Evolutionary conservation across 1,140 invertebrate species (phyloP).

Genomic region (Hycleus phaleratus): DNA sequence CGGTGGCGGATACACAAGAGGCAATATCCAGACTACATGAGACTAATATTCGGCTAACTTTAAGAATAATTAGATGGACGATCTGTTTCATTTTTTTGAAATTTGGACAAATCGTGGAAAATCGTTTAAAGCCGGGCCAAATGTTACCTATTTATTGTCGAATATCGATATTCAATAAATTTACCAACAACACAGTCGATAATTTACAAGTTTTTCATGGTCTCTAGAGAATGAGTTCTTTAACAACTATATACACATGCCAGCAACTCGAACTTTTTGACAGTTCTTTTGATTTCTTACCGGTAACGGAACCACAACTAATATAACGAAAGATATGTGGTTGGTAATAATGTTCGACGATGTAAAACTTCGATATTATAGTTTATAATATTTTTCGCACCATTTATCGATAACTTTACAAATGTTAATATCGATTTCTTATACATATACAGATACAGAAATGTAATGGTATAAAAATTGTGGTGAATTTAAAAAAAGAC

Average conservation of each 20-base stretch:
- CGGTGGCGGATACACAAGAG: conserved; percentile 2
- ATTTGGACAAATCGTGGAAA: no score
- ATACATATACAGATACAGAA: no score
- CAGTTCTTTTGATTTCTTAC: conserved; percentile 23
- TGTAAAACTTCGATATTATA: conserved; percentile 11
- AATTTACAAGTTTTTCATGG: conserved; percentile 15
- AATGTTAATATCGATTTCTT: no score
- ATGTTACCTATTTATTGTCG: conserved; percentile 1
- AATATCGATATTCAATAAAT: conserved; percentile 9
- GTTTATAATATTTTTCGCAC: conserved; percentile 26
- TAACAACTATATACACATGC: no score
- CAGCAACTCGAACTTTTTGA: not conserved
- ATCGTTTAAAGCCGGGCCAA: not conserved
- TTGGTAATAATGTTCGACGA: no score
- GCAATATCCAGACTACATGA: not conserved
- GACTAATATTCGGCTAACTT: no score
- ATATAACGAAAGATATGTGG: conserved; percentile 3
- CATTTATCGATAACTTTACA: conserved; percentile 20
- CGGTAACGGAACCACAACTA: conserved; percentile 12
- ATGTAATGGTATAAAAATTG: no score
- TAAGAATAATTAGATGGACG: no score
- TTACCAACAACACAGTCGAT: not conserved
- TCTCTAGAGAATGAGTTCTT: no score
- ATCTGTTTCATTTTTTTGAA: no score
- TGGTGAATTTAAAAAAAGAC: not conserved